Evolutionary conservation across 2,888 invertebrate genomes (phyloP), one percentile per base, ranked within the genome.

Genomic region (Xestia xanthographa): DNA sequence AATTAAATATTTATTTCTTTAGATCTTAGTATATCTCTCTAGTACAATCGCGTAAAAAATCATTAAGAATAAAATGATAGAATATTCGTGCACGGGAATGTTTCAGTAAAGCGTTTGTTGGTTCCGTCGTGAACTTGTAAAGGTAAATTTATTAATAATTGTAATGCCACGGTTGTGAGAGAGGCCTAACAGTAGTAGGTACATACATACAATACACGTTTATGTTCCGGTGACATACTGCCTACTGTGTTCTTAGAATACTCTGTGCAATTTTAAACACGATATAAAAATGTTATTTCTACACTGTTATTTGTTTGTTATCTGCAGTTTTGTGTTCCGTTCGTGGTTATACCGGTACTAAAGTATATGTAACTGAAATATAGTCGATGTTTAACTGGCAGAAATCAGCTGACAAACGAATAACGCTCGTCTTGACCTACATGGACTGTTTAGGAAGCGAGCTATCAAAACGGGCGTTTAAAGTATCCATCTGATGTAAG

Each of bases 171-270:
- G 96, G 96, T 96, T 96, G 96, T 96, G 96, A 96, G 93, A 93
- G 95, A 95, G 95, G 96, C 96, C 96, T 96, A 96, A 93, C 86
- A 82, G 92, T 95, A 95, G 94, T 93, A 88, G 90, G 92, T 90
- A 92, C 41, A 26, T 63, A 63, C 38, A 38, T 41, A 63, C 93
- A 77, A 66, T 69, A 92, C 86, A 83, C 84, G 84, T 60, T 90
- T 95, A 91, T 90, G 92, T 93, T 94, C 92, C 92, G 78, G 89
- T 89, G 91, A 92, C 90, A 92, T 95, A 94, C 95, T 95, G 91
- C 95, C 95, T 93, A 93, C 94, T 95, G 96, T 96, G 96, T 96
- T 96, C 96, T 92, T 93, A 94, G 92, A 92, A 90, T 93, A 93
- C 94, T 92, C 90, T 91, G 92, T 92, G 93, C 92, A 91, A 88